phyloP scores from a whole-genome alignment of 2,113 vertebrate genomes.

The Pelecanus crispus region DNA sequence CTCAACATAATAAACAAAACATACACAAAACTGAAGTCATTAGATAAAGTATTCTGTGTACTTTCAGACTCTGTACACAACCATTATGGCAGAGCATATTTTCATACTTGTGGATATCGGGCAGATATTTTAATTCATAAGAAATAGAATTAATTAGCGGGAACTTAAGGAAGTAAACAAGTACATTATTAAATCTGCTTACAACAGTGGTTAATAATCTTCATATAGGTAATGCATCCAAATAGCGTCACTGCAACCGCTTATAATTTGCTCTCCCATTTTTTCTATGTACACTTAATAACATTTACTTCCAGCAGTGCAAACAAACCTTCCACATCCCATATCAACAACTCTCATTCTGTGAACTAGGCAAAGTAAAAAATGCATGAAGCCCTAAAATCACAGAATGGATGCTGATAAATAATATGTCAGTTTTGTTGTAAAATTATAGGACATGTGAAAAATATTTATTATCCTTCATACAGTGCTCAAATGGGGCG shows the following conservation, averaged over 20 bases:
- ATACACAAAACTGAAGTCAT: not conserved
- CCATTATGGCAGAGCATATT: not conserved
- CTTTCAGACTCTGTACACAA: not conserved
- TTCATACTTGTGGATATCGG: not conserved
- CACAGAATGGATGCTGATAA: not conserved
- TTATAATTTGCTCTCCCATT: not conserved
- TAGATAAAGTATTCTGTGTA: not conserved
- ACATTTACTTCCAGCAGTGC: not conserved
- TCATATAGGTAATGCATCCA: not conserved
- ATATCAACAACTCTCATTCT: not conserved
- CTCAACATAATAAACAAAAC: not conserved
- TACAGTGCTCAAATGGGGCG: not conserved
- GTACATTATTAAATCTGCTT: slow-evolving; percentile 11
- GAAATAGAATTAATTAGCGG: not conserved
- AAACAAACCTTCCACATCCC: not conserved
- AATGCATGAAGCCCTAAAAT: not conserved
- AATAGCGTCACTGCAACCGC: not conserved
- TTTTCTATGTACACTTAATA: not conserved
- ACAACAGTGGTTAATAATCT: not conserved
- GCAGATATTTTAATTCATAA: not conserved
- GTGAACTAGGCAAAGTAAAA: slow-evolving; percentile 14
- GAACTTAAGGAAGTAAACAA: slow-evolving; percentile 28
- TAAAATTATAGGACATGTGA: not conserved
- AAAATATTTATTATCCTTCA: slow-evolving; percentile 25
- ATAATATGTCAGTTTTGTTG: not conserved